Percentiles rank a stretch among this genome's conserved stretches.
These are phyloP conservation scores for Pomacea canaliculata DNA, from an alignment of 2,888 invertebrate species.

Conservation along the genomic window DNA sequence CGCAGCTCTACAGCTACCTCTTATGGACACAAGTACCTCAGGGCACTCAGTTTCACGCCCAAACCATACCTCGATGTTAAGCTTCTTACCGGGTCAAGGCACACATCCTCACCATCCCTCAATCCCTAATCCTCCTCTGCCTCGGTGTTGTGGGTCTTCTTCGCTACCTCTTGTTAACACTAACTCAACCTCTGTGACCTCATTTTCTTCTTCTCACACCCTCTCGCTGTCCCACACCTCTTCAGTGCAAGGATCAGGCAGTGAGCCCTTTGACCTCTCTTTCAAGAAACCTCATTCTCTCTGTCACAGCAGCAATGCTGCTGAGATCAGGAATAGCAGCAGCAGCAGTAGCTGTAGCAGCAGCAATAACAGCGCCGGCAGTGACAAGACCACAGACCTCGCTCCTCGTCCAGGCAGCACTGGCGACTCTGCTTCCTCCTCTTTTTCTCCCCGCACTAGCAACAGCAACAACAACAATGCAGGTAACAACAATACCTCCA, in stretches of 20 bases:
- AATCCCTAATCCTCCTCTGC: constrained; percentile 12
- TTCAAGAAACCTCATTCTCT: constrained; percentile 14
- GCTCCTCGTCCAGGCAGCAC: constrained; percentile 1
- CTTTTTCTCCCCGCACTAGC: constrained; percentile 3
- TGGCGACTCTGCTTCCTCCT: not conserved
- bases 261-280: constrained; percentile 24
- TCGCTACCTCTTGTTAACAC: constrained; percentile 25
- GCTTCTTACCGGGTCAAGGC: constrained; percentile 20
- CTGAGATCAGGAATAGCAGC: not conserved
- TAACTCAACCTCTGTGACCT: constrained; percentile 15
- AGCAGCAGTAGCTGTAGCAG: constrained; percentile 3
- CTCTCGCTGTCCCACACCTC: constrained; percentile 6
- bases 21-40: constrained; percentile 27
- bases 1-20: constrained; percentile 36
- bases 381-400: constrained; percentile 13
- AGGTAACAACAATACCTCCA: constrained; percentile 4
- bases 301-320: not conserved
- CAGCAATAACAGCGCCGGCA: constrained; percentile 8
- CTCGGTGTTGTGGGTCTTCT: constrained; percentile 19
- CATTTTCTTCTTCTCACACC: constrained; percentile 28
- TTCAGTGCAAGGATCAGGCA: not conserved
- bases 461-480: constrained; percentile 6
- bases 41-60: constrained; percentile 9
- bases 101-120: constrained; percentile 10
- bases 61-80: constrained; percentile 22